Evolutionary conservation across 2,888 invertebrate species (phyloP).

Genomic region (Timandra comae): DNA sequence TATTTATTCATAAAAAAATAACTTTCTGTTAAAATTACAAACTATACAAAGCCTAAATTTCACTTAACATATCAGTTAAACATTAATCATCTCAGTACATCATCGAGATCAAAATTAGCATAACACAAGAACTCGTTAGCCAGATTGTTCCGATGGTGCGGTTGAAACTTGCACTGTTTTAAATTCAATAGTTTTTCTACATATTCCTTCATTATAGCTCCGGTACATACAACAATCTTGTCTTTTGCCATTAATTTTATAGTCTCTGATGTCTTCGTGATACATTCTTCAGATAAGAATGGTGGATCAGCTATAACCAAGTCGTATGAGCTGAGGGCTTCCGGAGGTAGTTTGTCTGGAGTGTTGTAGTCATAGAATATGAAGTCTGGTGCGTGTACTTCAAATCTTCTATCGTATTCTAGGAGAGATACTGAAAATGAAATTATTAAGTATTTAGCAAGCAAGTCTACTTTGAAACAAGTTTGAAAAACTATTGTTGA

Average conservation of each 20-base stretch:
- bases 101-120: conserved; percentile 88
- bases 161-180: conserved; percentile 82
- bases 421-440: conserved; percentile 81
- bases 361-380: conserved; percentile 91
- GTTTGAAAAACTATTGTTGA: no score
- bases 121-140: conserved; percentile 96
- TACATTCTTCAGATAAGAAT: conserved; percentile 94
- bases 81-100: conserved; percentile 45
- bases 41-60: no score
- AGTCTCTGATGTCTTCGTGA: conserved; percentile 87
- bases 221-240: conserved; percentile 92
- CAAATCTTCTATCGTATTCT: conserved; percentile 92
- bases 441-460: no score
- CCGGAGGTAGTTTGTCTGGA: conserved; percentile 81
- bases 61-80: no score
- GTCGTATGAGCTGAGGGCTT: conserved; percentile 81
- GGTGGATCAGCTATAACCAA: conserved; percentile 96
- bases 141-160: conserved; percentile 91
- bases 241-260: conserved; percentile 84
- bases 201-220: conserved; percentile 85
- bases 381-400: conserved; percentile 86
- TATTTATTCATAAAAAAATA: no score
- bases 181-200: conserved; percentile 80
- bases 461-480: no score
- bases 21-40: no score